phyloP scores from a whole-genome alignment of 2,113 vertebrate species.

The Prunella himalayana region DNA sequence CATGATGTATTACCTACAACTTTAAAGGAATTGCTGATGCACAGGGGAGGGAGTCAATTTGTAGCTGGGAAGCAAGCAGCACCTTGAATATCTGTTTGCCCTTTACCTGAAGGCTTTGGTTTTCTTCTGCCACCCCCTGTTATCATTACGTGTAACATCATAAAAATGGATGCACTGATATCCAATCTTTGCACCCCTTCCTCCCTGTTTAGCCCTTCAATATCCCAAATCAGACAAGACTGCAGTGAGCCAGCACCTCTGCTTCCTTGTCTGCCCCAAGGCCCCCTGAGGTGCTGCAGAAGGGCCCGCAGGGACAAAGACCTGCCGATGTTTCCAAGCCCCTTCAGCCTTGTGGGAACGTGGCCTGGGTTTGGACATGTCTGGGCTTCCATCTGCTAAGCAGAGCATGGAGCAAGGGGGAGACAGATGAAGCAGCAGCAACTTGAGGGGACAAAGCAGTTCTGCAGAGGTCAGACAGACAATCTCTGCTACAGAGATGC shows the following conservation, averaged over 20 bases:
- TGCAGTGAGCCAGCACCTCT: not conserved
- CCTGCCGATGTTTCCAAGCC: not conserved
- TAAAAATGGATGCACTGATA: not conserved
- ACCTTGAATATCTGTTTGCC: not conserved
- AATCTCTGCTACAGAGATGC: not conserved
- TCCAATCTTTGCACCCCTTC: not conserved
- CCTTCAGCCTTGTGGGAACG: not conserved
- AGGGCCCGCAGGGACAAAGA: not conserved
- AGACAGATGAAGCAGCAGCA: not conserved
- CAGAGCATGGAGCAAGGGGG: not conserved
- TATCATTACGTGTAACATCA: not conserved
- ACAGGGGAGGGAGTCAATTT: not conserved
- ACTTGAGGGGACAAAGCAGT: not conserved
- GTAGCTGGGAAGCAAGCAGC: not conserved
- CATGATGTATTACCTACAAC: not conserved
- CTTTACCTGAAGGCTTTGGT: not conserved
- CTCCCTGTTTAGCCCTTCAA: not conserved
- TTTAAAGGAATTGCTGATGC: not conserved
- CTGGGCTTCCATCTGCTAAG: not conserved
- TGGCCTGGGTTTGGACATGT: not conserved
- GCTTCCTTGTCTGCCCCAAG: not conserved
- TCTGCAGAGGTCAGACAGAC: not conserved
- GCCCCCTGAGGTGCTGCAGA: not conserved
- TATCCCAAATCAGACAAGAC: not conserved
- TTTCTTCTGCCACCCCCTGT: not conserved